A percentile compares a stretch with the other conserved stretches of the same genome.
These are phyloP conservation scores for Bubalus kerabau DNA, from an alignment of 2,113 vertebrate genomes.

Conservation along the genomic window DNA sequence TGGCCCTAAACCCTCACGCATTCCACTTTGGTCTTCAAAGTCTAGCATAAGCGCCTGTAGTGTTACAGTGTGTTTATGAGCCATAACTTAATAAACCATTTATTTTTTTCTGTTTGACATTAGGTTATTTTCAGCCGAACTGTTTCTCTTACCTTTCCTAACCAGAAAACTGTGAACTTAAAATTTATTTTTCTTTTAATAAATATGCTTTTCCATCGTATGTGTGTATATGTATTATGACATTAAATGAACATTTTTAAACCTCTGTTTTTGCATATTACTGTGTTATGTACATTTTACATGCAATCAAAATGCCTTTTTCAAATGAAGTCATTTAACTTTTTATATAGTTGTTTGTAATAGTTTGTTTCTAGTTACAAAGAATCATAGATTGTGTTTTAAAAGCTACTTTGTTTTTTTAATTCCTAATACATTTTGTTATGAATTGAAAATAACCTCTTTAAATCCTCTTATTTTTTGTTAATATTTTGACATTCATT, in stretches of 20 bases:
- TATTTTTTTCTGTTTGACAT: neutral
- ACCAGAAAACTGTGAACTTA: neutral
- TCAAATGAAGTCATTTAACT: neutral
- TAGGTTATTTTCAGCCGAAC: neutral
- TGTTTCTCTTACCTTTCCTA: neutral
- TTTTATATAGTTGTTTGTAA: conserved; percentile 20
- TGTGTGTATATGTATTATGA: neutral
- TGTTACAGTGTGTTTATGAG: neutral
- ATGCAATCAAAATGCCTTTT: neutral
- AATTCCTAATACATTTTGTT: conserved; percentile 14
- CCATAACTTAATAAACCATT: neutral
- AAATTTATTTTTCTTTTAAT: neutral
- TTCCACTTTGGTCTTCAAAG: neutral
- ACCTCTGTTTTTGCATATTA: neutral
- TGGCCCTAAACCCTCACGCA: neutral
- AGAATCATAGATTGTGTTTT: neutral
- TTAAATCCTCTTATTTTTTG: neutral
- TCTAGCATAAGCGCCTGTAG: neutral
- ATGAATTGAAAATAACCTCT: neutral
- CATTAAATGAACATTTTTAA: neutral
- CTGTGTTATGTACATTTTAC: neutral
- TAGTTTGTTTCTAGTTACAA: neutral
- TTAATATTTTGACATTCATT: conserved; percentile 19
- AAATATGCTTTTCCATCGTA: neutral
- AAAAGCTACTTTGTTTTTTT: neutral